phyloP scores from a whole-genome alignment of 2,113 vertebrate species.

The Pan paniscus region DNA sequence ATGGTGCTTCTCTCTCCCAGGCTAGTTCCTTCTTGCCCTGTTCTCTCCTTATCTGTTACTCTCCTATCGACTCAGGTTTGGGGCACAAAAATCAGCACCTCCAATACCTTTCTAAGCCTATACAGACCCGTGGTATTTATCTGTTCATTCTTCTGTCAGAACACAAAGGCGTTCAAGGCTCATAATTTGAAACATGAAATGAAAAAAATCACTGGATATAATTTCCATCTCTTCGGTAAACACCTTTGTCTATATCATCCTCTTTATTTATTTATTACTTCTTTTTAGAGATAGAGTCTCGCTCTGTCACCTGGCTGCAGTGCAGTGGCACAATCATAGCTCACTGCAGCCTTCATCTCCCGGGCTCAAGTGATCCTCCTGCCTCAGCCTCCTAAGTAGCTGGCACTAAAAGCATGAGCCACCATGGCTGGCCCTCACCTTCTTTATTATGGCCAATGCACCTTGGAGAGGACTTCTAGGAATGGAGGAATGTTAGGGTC shows the following conservation, averaged over 20 bases:
- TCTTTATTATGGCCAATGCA: neutral
- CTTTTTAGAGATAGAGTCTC: too few species aligned
- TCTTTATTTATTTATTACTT: too few species aligned
- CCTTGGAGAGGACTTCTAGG: neutral
- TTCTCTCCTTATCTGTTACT: neutral
- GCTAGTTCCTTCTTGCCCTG: neutral
- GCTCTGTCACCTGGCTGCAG: too few species aligned
- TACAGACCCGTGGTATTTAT: neutral
- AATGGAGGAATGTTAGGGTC: neutral
- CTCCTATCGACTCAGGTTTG: neutral
- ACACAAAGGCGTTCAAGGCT: neutral
- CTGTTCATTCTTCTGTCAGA: neutral
- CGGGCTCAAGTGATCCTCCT: too few species aligned
- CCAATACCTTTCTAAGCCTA: neutral
- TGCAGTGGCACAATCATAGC: too few species aligned
- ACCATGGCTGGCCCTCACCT: neutral
- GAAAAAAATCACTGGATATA: neutral
- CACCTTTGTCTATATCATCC: neutral
- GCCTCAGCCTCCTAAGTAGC: too few species aligned
- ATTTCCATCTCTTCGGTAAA: neutral
- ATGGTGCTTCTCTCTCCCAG: accelerated
- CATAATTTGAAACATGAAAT: neutral
- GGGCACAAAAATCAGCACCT: neutral
- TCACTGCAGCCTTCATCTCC: too few species aligned
- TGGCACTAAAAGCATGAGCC: too few species aligned